Evolutionary conservation across 2,888 invertebrate genomes (phyloP), one percentile per base, ranked within the genome.

Genomic region (Andrena flavipes): DNA sequence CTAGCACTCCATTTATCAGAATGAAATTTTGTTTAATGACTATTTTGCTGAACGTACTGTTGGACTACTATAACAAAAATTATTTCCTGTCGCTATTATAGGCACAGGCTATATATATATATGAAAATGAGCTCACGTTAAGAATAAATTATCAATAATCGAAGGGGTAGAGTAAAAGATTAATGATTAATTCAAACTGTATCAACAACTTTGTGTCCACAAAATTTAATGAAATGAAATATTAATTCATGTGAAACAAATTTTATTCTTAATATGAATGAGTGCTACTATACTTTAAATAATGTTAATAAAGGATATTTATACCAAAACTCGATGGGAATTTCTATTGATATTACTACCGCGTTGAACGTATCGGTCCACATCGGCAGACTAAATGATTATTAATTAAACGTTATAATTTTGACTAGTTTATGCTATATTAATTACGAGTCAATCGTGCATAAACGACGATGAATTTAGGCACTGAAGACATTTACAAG

Each of bases 361-460:
- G 16, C 5, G 49, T 67, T 49, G 64, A 77, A 65, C 77, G 49
- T 26, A 59, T 67, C 54, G 35, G 60, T 49, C 8, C 20, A 16
- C 16, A 20, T 16, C 16, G 5, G 62, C 16, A 4, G 16, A 48
- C 48, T 2, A 1, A 2, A 48, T 20, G 49, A 16, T 59, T 4
- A 35, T 63, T n/a, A n/a, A 63, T 35, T 35, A 20, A 10, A 20
- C 62, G n/a, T 35, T 35, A 13, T 35, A 63, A 63, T 42, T 42
- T 42, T 16, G 42, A 42, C 42, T 42, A 42, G 5, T 13, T 42
- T 20, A 35, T 63, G 51, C 30, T 33, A 33, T 13, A 29, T 67
- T 67, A 67, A 67, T 49, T 51, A 51, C 51, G 56, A 56, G 23
- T 56, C 23, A 56, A 20, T 56, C 20, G 23, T 56, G 51, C 51